phyloP scores from a whole-genome alignment of 2,797 vertebrate species.

The Poeciliopsis presidionis region DNA sequence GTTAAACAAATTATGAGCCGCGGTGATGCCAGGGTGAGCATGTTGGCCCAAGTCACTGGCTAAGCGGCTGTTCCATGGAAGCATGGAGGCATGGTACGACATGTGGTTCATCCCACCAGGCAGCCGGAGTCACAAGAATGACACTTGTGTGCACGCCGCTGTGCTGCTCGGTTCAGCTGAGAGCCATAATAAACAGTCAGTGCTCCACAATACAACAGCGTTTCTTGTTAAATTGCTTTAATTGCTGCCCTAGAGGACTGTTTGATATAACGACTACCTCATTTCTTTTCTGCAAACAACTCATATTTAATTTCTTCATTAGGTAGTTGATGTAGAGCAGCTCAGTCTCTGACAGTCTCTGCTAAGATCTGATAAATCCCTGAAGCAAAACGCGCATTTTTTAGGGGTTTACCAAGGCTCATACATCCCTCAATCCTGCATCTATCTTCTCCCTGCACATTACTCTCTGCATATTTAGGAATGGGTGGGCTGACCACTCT shows the following conservation, averaged over 20 bases:
- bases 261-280: slow-evolving; percentile 3
- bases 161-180: slow-evolving; percentile 45
- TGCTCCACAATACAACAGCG: not conserved
- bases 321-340: slow-evolving; percentile 13
- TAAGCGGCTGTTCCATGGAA: slow-evolving; percentile 54
- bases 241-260: not conserved
- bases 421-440: slow-evolving; percentile 47
- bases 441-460: slow-evolving; percentile 45
- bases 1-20: slow-evolving; percentile 48
- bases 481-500: slow-evolving; percentile 60
- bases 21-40: slow-evolving; percentile 46
- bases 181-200: slow-evolving; percentile 32
- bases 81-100: slow-evolving; percentile 52
- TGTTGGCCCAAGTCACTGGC: slow-evolving; percentile 47
- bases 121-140: slow-evolving; percentile 54
- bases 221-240: not conserved
- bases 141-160: slow-evolving; percentile 55
- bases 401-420: slow-evolving; percentile 3
- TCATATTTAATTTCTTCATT: slow-evolving; percentile 1
- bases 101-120: slow-evolving; percentile 61
- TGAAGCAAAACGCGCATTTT: slow-evolving; percentile 20
- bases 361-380: slow-evolving; percentile 24
- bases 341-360: slow-evolving; percentile 4
- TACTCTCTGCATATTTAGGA: slow-evolving; percentile 53
- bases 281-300: not conserved